Evolutionary conservation across 2,113 vertebrate genomes (phyloP).

Genomic region (Phyllostomus discolor): DNA sequence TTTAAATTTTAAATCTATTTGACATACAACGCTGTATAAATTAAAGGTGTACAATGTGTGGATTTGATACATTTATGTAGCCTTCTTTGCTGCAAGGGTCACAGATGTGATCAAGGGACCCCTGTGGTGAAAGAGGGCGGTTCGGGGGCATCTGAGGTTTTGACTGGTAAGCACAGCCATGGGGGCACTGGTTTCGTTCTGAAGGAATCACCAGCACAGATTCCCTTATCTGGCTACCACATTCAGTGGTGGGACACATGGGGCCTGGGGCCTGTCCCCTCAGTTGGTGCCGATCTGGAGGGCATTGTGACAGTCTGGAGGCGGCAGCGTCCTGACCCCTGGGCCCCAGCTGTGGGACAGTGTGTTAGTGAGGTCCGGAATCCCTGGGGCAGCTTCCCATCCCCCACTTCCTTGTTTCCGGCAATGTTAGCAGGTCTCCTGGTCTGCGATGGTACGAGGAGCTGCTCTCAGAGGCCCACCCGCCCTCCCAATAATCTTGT

Average conservation of each 20-base stretch:
- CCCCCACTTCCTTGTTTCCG: neutral
- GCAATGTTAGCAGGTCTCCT: accelerated
- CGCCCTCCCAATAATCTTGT: neutral
- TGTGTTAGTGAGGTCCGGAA: too few relatives aligned
- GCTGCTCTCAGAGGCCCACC: neutral
- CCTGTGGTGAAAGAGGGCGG: neutral
- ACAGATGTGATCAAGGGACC: neutral
- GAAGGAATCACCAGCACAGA: neutral
- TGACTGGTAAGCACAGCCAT: neutral
- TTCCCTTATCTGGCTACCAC: neutral
- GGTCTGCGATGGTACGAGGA: accelerated
- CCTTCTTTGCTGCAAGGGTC: neutral
- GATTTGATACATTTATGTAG: neutral
- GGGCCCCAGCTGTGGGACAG: neutral
- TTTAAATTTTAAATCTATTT: neutral
- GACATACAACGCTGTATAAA: neutral
- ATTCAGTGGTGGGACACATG: neutral
- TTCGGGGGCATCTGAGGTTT: accelerated
- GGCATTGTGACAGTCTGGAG: neutral
- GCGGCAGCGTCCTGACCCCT: too few relatives aligned
- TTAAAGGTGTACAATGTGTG: neutral
- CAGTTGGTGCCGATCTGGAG: neutral
- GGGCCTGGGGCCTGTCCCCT: neutral
- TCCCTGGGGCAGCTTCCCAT: neutral
- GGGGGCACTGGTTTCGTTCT: neutral